Evolutionary conservation across 2,888 invertebrate species (phyloP).

Genomic region (Drosophila limbata): DNA sequence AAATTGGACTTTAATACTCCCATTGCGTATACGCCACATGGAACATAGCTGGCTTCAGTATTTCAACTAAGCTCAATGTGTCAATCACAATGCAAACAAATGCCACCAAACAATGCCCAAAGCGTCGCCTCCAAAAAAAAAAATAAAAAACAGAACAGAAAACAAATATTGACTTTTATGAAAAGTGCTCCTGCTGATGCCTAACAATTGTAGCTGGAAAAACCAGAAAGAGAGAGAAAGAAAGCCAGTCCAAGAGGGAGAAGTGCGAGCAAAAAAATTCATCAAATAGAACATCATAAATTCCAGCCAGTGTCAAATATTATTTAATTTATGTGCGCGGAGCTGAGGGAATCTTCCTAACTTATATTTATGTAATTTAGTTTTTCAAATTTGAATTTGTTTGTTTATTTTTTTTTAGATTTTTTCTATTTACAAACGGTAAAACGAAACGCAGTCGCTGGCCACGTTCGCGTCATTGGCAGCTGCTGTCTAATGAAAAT

Average conservation of each 20-base stretch:
- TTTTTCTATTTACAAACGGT: constrained; percentile 24
- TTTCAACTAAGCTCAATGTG: constrained; percentile 50
- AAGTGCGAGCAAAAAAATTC: constrained; percentile 32
- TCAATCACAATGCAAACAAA: constrained; percentile 65
- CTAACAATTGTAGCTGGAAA: constrained; percentile 48
- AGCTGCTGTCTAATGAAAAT: constrained; percentile 56
- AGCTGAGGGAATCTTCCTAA: constrained; percentile 11
- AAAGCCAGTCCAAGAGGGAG: neutral
- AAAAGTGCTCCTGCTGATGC: constrained; percentile 27
- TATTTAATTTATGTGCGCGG: constrained; percentile 64
- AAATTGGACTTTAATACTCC: constrained; percentile 15
- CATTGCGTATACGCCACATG: constrained; percentile 30
- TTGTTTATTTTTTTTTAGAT: neutral
- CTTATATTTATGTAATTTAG: constrained; percentile 73
- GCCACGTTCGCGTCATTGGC: constrained; percentile 52
- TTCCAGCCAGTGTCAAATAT: constrained; percentile 42
- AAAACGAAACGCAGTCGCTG: constrained; percentile 50
- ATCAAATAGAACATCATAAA: constrained; percentile 59
- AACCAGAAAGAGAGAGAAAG: neutral
- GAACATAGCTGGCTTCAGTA: neutral
- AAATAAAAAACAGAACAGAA: constrained; percentile 9
- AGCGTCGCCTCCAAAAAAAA: constrained; percentile 18
- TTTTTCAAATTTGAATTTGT: constrained; percentile 71
- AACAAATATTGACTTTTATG: constrained; percentile 61
- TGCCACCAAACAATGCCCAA: constrained; percentile 43